Base-by-base conservation (phyloP, 1,140 invertebrate species). In the Caenorhabditis tropicalis region DNA sequence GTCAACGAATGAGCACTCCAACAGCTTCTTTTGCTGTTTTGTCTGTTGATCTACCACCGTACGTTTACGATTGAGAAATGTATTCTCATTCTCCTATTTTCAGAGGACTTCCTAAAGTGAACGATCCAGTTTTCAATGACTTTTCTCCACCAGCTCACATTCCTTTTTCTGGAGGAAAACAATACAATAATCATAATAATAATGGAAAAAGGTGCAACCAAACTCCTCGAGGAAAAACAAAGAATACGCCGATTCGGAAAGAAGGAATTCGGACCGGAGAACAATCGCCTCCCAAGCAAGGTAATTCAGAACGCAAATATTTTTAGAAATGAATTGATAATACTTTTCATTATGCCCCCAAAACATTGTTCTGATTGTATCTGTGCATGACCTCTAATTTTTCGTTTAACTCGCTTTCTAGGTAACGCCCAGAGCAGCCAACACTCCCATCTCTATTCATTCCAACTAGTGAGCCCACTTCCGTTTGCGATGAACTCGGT, bases 31-130 rank as follows among this genome's bases (percentile, higher is more conserved):
- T 74, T 46, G 36, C 65, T 10, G 36, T 74, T 6, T 43, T 74
- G 65, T 74, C 65, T 46, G 65, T 74, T 12, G 65, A 74, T 36
- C n/a, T 74, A 4, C 65, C 33, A 24, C 65, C 65, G 65, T 74
- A 43, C 1, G 65, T 43, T n/a, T 33, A 36, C 16, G 2, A 33
- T 36, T n/a, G 2, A 3, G 48, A 51, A 33, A 4, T 7, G 1
- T 33, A 33, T 16, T 60, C 33, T 15, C 24, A 65, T 19, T 3
- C 2, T 5, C 21, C 29, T 36, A 3, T 12, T 74, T 74, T 39
- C 65, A 74, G 65, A 2, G 65, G 65, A 24, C 65, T 74, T 46
- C 65, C 65, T 5, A 21, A 9, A 74, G n/a, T 74, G 1, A 74
- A 39, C n/a, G n/a, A 74, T 24, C 29, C 65, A 15, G 36, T 24